Percentiles rank a stretch among this genome's conserved stretches.
These are phyloP conservation scores for Parauchenoglanis punctatus DNA, from an alignment of 2,797 vertebrate species.

Conservation along the genomic window DNA sequence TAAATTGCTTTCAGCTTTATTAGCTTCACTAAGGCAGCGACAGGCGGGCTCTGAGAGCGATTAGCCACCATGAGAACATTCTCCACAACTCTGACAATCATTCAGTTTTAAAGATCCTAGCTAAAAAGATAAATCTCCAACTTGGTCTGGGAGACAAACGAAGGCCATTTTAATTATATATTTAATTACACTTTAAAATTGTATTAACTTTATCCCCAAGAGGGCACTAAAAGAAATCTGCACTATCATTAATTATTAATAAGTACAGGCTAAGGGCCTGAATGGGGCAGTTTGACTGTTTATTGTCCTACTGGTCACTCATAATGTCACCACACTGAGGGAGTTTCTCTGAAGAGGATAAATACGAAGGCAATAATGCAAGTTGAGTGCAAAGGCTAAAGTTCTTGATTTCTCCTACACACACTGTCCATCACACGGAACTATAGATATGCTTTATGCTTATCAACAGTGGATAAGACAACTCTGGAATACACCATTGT, in stretches of 20 bases:
- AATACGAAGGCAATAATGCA: not conserved
- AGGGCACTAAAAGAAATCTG: not conserved
- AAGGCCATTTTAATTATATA: not conserved
- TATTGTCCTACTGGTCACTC: slow-evolving; percentile 9
- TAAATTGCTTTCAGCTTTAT: slow-evolving; percentile 5
- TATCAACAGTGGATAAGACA: not conserved
- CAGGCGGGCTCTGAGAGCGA: not conserved
- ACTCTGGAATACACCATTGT: not conserved
- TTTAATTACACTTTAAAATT: slow-evolving; percentile 21
- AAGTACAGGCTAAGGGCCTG: not conserved
- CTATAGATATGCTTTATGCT: not conserved
- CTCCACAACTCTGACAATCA: not conserved
- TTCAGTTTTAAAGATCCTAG: not conserved
- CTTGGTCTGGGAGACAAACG: not conserved
- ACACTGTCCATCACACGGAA: not conserved
- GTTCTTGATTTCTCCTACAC: not conserved
- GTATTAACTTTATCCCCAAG: not conserved
- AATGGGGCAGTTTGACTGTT: slow-evolving; percentile 1
- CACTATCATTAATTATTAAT: not conserved
- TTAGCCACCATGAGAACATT: not conserved
- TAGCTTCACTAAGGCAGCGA: not conserved
- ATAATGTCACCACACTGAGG: not conserved
- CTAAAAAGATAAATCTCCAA: not conserved
- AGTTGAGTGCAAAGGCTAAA: not conserved
- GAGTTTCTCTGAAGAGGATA: not conserved